phyloP scores from a whole-genome alignment of 2,797 vertebrate species.

The Buceros bicornis region DNA sequence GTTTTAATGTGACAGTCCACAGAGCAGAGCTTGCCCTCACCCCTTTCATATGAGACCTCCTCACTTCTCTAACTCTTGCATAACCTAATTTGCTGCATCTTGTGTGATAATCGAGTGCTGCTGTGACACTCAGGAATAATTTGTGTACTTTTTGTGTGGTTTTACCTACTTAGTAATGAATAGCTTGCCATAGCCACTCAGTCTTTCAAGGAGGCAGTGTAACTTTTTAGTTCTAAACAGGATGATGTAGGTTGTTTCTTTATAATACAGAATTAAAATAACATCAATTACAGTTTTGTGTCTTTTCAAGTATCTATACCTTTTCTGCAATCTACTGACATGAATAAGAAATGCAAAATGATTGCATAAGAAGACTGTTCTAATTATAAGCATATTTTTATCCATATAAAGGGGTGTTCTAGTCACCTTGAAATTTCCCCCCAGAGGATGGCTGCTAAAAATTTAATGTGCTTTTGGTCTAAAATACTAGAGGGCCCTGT shows the following conservation, averaged over 20 bases:
- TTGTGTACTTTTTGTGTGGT: not conserved
- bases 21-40: not conserved
- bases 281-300: not conserved
- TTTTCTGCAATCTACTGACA: slow-evolving; percentile 2
- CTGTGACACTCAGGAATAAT: not conserved
- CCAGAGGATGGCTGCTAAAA: slow-evolving; percentile 71
- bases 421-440: slow-evolving; percentile 71
- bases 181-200: not conserved
- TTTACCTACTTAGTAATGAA: not conserved
- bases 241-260: not conserved
- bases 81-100: not conserved
- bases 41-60: not conserved
- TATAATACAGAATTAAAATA: slow-evolving; percentile 8
- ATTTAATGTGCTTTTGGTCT: slow-evolving; percentile 69
- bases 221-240: not conserved
- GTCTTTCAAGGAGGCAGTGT: not conserved
- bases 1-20: not conserved
- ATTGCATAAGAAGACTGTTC: not conserved
- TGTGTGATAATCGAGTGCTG: not conserved
- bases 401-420: slow-evolving; percentile 48
- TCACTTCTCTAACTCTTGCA: not conserved
- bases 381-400: slow-evolving; percentile 55
- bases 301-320: slow-evolving; percentile 31
- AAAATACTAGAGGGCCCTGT: slow-evolving; percentile 52
- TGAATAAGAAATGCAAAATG: slow-evolving; percentile 39